A percentile compares a stretch with the other conserved stretches of the same genome.
Conservation (phyloP, 2,113 vertebrate species). For the Ammodytes marinus region DNA sequence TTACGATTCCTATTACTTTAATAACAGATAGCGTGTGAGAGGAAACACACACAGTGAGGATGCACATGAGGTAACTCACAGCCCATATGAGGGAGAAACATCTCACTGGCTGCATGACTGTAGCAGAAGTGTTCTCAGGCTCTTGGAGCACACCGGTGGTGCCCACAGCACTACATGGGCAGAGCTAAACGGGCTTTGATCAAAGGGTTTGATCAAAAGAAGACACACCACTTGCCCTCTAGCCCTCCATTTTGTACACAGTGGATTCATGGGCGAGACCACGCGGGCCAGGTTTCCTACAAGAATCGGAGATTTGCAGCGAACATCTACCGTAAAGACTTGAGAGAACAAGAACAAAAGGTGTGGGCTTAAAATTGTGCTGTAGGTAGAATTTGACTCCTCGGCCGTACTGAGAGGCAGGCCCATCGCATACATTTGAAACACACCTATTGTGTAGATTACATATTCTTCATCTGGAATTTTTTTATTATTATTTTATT, state of each 20-base stretch:
- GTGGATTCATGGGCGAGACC: slow-evolving; percentile 74
- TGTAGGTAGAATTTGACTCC: slow-evolving; percentile 66
- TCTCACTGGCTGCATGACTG: slow-evolving; percentile 63
- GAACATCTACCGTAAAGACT: slow-evolving; percentile 64
- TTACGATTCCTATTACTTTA: slow-evolving; percentile 4
- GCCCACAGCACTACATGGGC: slow-evolving; percentile 85
- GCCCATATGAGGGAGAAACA: slow-evolving; percentile 54
- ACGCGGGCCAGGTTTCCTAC: slow-evolving; percentile 74
- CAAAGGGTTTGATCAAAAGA: slow-evolving; percentile 83
- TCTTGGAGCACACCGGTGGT: slow-evolving; percentile 77
- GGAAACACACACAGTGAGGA: slow-evolving; percentile 23
- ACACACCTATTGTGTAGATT: slow-evolving; percentile 57
- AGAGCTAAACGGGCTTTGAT: slow-evolving; percentile 85
- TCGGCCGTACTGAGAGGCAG: slow-evolving; percentile 45
- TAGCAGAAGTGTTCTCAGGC: slow-evolving; percentile 63
- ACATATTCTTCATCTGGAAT: slow-evolving; percentile 12
- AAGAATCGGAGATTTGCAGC: slow-evolving; percentile 72
- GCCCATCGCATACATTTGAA: slow-evolving; percentile 28
- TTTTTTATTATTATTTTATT: slow-evolving; percentile 6
- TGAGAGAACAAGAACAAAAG: slow-evolving; percentile 67
- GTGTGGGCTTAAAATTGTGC: slow-evolving; percentile 69
- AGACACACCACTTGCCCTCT: slow-evolving; percentile 82
- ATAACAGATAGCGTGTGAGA: slow-evolving; percentile 18
- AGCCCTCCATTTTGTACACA: slow-evolving; percentile 82
- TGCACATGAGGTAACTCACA: slow-evolving; percentile 27